A percentile compares a stretch with the other conserved stretches of the same genome.
Evolutionary conservation across 2,888 invertebrate species (phyloP).

Genomic region (Drosophila leonis): DNA sequence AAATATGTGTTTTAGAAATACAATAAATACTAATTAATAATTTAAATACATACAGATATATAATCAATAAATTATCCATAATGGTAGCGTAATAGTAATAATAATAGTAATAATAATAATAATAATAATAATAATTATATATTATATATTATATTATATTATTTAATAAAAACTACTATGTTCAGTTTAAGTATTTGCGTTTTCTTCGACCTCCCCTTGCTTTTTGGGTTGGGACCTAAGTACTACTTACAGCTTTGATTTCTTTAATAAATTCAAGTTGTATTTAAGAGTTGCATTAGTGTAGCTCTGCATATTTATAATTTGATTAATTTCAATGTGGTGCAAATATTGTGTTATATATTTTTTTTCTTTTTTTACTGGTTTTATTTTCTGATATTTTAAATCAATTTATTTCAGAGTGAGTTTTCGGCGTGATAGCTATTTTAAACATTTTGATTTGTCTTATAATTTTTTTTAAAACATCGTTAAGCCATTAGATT

Average conservation of each 20-base stretch:
- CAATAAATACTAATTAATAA: conserved; percentile 83
- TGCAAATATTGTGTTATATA: conserved; percentile 40
- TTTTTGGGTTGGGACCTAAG: conserved; percentile 43
- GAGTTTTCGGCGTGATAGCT: conserved; percentile 13
- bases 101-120: conserved; percentile 44
- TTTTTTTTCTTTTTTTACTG: neutral
- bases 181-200: conserved; percentile 59
- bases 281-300: conserved; percentile 17
- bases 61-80: conserved; percentile 74
- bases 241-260: conserved; percentile 58
- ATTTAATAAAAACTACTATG: conserved; percentile 77
- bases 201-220: neutral
- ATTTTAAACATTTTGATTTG: no score
- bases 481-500: neutral
- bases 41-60: conserved; percentile 65
- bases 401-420: conserved; percentile 14
- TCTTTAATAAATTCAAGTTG: conserved; percentile 10
- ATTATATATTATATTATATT: conserved; percentile 26
- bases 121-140: conserved; percentile 34
- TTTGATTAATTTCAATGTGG: conserved; percentile 35
- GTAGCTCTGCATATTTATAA: conserved; percentile 29
- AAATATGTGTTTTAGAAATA: conserved; percentile 71
- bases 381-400: conserved; percentile 6
- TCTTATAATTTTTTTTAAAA: neutral
- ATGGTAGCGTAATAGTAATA: conserved; percentile 45